Evolutionary conservation across 2,888 invertebrate genomes (phyloP), one percentile per base, ranked within the genome.

Genomic region (Horisme vitalbata): DNA sequence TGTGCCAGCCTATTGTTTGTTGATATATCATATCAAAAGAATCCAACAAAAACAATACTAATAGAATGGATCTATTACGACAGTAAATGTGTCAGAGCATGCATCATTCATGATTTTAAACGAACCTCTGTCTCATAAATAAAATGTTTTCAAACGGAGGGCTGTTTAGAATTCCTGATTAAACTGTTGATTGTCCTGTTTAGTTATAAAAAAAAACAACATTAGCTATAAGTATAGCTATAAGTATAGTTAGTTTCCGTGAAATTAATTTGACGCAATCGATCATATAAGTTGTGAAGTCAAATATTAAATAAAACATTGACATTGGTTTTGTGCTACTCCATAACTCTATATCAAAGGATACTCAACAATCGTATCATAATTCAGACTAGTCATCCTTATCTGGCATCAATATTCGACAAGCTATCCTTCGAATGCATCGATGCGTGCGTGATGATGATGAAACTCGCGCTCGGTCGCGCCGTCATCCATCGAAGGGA

Each of bases 331-430:
- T n/a, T 44, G 41, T 35, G 34, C 31, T 8, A 8, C 7, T 3
- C 7, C 33, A 33, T 45, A 54, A 35, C 38, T 35, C 58, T 61
- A 68, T 70, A 73, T 71, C 71, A 73, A 73, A 65, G 61, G 67
- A 55, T 65, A 52, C 57, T 62, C 63, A 65, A 71, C 65, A 67
- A 61, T 62, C 55, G 62, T 62, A 61, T 66, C 68, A 73, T 75
- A 72, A 75, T 73, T 74, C 68, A 67, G 54, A 68, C 69, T 65
- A 58, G 63, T 74, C 78, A 76, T 75, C n/a, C n/a, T n/a, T n/a
- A n/a, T 59, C 65, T 71, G 56, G 65, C 62, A 76, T 80, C 73
- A 68, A 69, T 75, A 76, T 77, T 76, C 71, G 75, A 75, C 71
- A 73, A 65, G 72, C 71, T 71, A 75, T 75, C 74, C 73, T 75